Base-by-base conservation (phyloP, 1,140 invertebrate genomes). In the Anadara kagoshimensis region DNA sequence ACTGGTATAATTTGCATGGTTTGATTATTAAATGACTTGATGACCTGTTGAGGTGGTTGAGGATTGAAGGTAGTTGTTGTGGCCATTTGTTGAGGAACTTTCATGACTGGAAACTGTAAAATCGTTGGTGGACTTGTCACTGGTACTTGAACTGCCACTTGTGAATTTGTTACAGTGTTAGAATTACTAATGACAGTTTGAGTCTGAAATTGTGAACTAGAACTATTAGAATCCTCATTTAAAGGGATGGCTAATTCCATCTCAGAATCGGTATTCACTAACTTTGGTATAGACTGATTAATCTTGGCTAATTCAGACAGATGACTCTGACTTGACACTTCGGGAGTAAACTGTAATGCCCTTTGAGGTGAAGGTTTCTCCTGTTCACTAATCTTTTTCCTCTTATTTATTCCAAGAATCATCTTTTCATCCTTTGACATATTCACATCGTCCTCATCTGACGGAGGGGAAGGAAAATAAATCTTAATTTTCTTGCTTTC, bases 381-480 rank as follows among this genome's bases (percentile, higher is more conserved):
- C 22, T 36, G 29, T 36, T 36, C 29, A 36, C 29, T 36, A 36
- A 36, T 58, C 36, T 70, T 54, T 61, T 44, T 20, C 18, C 16
- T 18, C 18, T 26, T 51, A 66, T 54, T 59, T 69, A n/a, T 41
- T 62, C 20, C 61, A 62, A 16, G n/a, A 26, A 22, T 71, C 44
- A 22, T 36, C 29, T 36, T 36, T 36, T 36, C 29, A 36, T 36
- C 29, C 7, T 56, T 58, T 14, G 63, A 69, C 5, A 29, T 12
- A 24, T 65, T 47, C 16, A 20, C 49, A 29, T 75, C 66, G 1
- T 78, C 73, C n/a, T 77, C 70, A 53, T 78, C 79, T 7, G 75
- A 70, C 47, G 79, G 75, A n/a, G 78, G 83, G 36, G 76, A 78
- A 24, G 81, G 76, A 68, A 77, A 80, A 16, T 73, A 77, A n/a